Conservation (phyloP, 2,797 vertebrate species). For the Gallirallus australis region DNA sequence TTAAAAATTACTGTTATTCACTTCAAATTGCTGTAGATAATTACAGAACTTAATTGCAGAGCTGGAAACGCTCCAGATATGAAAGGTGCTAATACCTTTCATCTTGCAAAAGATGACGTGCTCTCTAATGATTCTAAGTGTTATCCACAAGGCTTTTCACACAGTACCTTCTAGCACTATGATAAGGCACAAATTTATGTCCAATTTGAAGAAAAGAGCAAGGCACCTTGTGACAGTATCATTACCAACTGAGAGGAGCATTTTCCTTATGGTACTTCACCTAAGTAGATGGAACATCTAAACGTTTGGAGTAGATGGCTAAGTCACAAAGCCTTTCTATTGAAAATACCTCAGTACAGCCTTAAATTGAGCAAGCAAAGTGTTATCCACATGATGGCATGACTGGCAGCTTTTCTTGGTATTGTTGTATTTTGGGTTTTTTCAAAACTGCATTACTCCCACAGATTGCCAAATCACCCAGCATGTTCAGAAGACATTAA, state of each 20-base stretch:
- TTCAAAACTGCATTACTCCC: not conserved
- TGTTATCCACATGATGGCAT: fast-evolving
- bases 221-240: not conserved
- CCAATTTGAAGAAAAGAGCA: not conserved
- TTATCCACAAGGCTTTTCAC: not conserved
- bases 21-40: conserved; percentile 55
- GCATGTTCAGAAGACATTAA: not conserved
- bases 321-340: not conserved
- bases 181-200: not conserved
- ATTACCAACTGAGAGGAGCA: not conserved
- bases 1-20: conserved; percentile 51
- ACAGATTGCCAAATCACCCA: not conserved
- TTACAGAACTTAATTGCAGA: conserved; percentile 53
- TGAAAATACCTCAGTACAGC: fast-evolving
- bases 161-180: not conserved
- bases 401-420: not conserved
- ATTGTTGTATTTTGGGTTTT: not conserved
- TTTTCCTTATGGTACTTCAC: not conserved
- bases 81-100: conserved; percentile 27
- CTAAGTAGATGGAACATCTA: not conserved
- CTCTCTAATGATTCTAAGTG: not conserved
- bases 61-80: conserved; percentile 47
- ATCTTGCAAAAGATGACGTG: not conserved
- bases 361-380: not conserved
- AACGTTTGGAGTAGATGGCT: fast-evolving